A percentile compares a stretch with the other conserved stretches of the same genome.
These are phyloP conservation scores for Mythimna albipuncta DNA, from an alignment of 2,888 invertebrate genomes.

Conservation along the genomic window DNA sequence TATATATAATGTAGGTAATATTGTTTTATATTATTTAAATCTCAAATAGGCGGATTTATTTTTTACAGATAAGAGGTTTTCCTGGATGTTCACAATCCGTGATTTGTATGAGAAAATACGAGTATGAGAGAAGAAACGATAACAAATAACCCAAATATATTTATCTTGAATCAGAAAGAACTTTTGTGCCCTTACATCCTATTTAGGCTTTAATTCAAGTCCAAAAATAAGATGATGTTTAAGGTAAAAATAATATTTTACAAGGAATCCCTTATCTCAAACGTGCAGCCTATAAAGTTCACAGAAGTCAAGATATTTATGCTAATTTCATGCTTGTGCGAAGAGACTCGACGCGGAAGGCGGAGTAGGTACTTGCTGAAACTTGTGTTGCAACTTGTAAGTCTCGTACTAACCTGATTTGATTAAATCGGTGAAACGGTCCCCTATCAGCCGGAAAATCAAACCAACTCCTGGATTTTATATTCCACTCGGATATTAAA, in stretches of 20 bases:
- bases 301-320: constrained; percentile 6
- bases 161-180: not conserved
- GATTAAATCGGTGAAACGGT: not conserved
- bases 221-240: not conserved
- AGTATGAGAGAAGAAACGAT: too few species aligned
- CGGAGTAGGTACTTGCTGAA: not conserved
- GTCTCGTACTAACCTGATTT: not conserved
- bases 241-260: not conserved
- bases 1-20: not conserved
- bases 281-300: constrained; percentile 14
- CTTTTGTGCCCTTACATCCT: not conserved
- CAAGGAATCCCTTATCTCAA: constrained; percentile 24
- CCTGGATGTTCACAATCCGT: not conserved
- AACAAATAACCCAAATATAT: not conserved
- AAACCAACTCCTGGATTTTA: not conserved
- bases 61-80: not conserved
- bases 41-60: not conserved
- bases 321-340: constrained; percentile 15
- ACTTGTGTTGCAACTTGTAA: not conserved
- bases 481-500: not conserved
- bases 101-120: not conserved
- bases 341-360: not conserved
- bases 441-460: not conserved
- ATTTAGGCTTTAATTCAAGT: not conserved
- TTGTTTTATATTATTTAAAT: constrained; percentile 6